These are phyloP conservation scores for Manduca sexta DNA, from an alignment of 1,140 invertebrate species.

Conservation along the genomic window DNA sequence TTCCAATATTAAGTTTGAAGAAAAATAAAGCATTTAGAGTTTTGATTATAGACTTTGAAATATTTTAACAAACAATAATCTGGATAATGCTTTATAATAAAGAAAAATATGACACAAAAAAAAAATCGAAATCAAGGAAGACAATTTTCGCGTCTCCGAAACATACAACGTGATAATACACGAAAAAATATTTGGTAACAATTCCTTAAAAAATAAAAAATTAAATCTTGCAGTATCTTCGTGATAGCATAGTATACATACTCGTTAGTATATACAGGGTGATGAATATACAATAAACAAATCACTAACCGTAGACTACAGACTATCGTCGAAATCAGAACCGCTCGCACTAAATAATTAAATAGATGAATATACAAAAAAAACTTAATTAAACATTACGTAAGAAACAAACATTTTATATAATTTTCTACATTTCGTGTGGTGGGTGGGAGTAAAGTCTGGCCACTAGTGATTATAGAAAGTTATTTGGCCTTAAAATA, in stretches of 20 bases:
- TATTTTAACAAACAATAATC: too few species aligned
- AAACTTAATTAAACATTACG: slow-evolving; percentile 38
- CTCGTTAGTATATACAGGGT: slow-evolving; percentile 62
- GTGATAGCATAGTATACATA: slow-evolving; percentile 2
- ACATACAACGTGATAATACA: slow-evolving; percentile 32
- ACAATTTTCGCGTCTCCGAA: not conserved
- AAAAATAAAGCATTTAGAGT: too few species aligned
- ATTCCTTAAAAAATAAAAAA: slow-evolving; percentile 63
- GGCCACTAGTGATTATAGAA: slow-evolving; percentile 38
- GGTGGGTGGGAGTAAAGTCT: slow-evolving; percentile 66
- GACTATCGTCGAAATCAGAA: slow-evolving; percentile 13
- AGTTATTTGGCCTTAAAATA: slow-evolving; percentile 48
- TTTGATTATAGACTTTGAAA: too few species aligned
- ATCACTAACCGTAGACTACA: slow-evolving; percentile 50
- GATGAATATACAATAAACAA: slow-evolving; percentile 53
- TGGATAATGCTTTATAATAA: too few species aligned
- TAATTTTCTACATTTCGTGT: slow-evolving; percentile 64
- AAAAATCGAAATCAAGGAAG: too few species aligned
- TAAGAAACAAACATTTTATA: slow-evolving; percentile 52
- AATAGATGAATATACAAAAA: slow-evolving; percentile 28
- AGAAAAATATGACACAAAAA: too few species aligned
- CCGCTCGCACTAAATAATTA: slow-evolving; percentile 14
- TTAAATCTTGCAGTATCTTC: slow-evolving; percentile 9
- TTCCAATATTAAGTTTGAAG: too few species aligned
- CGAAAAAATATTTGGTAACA: slow-evolving; percentile 71